Conservation (phyloP, 1,140 invertebrate species). For the Heliconius himera region DNA sequence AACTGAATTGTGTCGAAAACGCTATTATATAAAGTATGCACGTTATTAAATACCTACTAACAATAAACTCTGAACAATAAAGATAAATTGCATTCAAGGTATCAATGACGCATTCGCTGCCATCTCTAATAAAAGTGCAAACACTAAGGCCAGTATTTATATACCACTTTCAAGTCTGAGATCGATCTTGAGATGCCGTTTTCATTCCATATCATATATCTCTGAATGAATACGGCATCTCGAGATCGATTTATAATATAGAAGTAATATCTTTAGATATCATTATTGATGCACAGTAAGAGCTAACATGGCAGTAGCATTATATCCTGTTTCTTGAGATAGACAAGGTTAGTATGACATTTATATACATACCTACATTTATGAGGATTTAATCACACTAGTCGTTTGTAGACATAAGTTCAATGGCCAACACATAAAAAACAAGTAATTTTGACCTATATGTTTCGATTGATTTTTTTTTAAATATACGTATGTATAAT, state of each 20-base stretch:
- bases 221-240: no score
- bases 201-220: no score
- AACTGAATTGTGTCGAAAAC: neutral
- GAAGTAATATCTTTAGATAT: neutral
- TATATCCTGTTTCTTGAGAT: neutral
- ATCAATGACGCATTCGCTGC: neutral
- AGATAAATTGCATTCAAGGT: neutral
- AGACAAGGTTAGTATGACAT: constrained; percentile 10
- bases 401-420: constrained; percentile 18
- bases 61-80: constrained; percentile 1
- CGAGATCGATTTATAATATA: neutral
- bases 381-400: neutral
- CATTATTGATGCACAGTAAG: neutral
- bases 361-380: neutral
- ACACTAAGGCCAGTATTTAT: neutral
- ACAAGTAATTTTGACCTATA: constrained; percentile 28
- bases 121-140: neutral
- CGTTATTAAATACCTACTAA: neutral
- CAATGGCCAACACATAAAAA: constrained; percentile 17
- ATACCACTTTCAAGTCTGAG: no score
- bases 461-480: neutral
- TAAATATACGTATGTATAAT: neutral
- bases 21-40: neutral
- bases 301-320: neutral
- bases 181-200: no score